These are phyloP conservation scores for Tiliacea aurago DNA, from an alignment of 2,888 invertebrate genomes.

Conservation along the genomic window DNA sequence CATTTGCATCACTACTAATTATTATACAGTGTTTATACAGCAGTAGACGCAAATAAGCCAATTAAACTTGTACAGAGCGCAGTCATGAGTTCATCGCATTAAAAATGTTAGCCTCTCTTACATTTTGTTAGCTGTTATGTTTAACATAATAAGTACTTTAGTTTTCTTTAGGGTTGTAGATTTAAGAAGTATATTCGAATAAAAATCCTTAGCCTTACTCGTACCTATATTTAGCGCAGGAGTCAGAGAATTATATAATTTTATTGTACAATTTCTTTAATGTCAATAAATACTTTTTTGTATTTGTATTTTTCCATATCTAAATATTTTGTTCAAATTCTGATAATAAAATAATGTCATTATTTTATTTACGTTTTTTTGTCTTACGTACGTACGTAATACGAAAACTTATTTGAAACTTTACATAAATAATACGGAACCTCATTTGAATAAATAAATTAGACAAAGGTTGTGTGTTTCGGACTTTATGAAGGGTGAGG, in stretches of 20 bases:
- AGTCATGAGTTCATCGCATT: conserved; percentile 51
- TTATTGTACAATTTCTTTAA: no score
- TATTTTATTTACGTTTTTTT: no score
- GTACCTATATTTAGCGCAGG: no score
- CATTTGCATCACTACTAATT: conserved; percentile 39
- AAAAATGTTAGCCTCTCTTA: conserved; percentile 24
- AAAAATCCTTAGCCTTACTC: no score
- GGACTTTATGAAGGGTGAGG: conserved; percentile 56
- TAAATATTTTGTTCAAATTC: no score
- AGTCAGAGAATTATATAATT: no score
- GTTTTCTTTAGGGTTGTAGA: background rate
- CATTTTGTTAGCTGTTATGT: conserved; percentile 16
- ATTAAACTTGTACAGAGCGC: conserved; percentile 45
- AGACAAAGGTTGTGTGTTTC: conserved; percentile 31
- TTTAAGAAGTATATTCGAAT: background rate
- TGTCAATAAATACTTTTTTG: no score
- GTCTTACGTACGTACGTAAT: no score
- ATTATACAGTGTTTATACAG: conserved; percentile 50
- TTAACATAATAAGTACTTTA: background rate
- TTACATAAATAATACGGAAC: conserved; percentile 11
- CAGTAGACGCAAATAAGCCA: conserved; percentile 47
- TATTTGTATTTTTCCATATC: no score
- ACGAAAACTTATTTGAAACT: background rate
- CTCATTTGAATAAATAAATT: conserved; percentile 30
- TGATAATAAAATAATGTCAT: no score